These are phyloP conservation scores for Zygaena filipendulae DNA, from an alignment of 2,888 invertebrate species.

Conservation along the genomic window DNA sequence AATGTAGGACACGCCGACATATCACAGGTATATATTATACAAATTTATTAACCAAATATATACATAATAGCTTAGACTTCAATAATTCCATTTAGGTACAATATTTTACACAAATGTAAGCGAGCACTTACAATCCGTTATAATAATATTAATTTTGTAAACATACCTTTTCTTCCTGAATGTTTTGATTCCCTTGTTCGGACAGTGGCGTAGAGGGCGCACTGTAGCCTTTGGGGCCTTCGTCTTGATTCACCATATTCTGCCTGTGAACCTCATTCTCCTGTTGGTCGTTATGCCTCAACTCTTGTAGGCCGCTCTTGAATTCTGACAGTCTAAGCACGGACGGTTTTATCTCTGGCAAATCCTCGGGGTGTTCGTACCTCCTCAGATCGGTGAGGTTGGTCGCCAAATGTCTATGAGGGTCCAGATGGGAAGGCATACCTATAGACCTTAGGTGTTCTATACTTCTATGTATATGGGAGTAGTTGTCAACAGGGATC, in stretches of 20 bases:
- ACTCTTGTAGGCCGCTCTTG: constrained; percentile 54
- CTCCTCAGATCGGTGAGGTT: constrained; percentile 58
- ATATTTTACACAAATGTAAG: constrained; percentile 2
- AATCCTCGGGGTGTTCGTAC: constrained; percentile 60
- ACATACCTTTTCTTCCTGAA: constrained; percentile 66
- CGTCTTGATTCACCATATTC: constrained; percentile 58
- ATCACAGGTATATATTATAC: too few species aligned
- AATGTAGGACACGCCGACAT: too few species aligned
- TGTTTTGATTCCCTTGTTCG: constrained; percentile 56
- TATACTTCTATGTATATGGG: constrained; percentile 74
- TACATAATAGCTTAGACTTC: too few species aligned
- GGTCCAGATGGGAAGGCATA: constrained; percentile 57
- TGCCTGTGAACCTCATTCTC: constrained; percentile 57
- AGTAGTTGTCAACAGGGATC: constrained; percentile 73
- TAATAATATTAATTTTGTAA: background rate
- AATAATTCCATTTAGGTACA: constrained; percentile 4
- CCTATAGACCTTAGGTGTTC: constrained; percentile 72
- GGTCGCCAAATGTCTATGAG: constrained; percentile 54
- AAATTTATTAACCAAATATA: too few species aligned
- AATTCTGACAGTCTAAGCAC: constrained; percentile 61
- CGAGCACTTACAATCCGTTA: background rate
- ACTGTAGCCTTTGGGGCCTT: constrained; percentile 60
- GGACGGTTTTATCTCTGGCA: constrained; percentile 61
- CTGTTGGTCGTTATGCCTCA: constrained; percentile 53
- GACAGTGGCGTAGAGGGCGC: constrained; percentile 63